These are phyloP conservation scores for Equus quagga DNA, from an alignment of 2,113 vertebrate genomes.

Conservation along the genomic window DNA sequence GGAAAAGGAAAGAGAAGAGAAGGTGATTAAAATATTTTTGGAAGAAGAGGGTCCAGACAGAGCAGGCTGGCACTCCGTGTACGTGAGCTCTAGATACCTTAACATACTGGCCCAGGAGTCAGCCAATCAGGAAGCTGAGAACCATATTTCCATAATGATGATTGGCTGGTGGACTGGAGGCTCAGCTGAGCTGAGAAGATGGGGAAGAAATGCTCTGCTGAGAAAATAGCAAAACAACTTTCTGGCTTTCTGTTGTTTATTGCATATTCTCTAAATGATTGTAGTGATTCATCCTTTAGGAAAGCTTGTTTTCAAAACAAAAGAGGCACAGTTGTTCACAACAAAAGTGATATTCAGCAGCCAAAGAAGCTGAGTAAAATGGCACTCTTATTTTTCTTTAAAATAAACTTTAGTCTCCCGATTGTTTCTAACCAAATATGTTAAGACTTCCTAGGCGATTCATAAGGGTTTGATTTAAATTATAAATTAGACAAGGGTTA, in stretches of 20 bases:
- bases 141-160: slow-evolving; percentile 74
- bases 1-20: background rate
- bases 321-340: slow-evolving; percentile 18
- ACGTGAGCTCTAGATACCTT: background rate
- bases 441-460: background rate
- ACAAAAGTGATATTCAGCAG: slow-evolving; percentile 29
- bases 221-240: slow-evolving; percentile 54
- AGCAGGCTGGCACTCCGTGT: background rate
- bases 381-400: background rate
- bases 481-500: slow-evolving; percentile 64
- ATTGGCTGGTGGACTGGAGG: slow-evolving; percentile 75
- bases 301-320: slow-evolving; percentile 70
- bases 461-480: background rate
- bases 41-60: background rate
- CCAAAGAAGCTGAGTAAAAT: background rate
- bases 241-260: slow-evolving; percentile 66
- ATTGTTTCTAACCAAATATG: background rate
- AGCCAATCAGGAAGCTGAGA: slow-evolving; percentile 79
- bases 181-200: slow-evolving; percentile 38
- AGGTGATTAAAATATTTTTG: slow-evolving; percentile 10
- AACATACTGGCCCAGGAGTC: background rate
- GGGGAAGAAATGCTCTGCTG: background rate
- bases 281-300: slow-evolving; percentile 58
- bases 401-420: slow-evolving; percentile 1
- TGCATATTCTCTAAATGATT: slow-evolving; percentile 60